phyloP scores from a whole-genome alignment of 2,113 vertebrate species.

The Notarius quadriscutis region DNA sequence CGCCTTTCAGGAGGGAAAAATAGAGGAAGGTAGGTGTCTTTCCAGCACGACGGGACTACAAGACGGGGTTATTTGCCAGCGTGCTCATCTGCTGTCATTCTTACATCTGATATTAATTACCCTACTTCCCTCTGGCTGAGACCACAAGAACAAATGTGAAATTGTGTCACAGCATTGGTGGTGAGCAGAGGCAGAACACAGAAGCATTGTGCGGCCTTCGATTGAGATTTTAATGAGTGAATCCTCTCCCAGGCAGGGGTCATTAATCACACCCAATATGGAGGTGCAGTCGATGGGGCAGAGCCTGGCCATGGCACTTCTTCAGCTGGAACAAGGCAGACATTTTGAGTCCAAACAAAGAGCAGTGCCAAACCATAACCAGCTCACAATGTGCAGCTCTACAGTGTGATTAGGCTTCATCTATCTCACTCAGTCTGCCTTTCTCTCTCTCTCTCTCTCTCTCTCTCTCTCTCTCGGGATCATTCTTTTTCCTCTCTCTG shows the following conservation, averaged over 20 bases:
- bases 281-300: conserved; percentile 41
- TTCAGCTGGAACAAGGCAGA: conserved; percentile 67
- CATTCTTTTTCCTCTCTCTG: neutral
- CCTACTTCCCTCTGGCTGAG: conserved; percentile 60
- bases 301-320: conserved; percentile 57
- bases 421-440: conserved; percentile 1
- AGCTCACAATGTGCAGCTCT: conserved; percentile 33
- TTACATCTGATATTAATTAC: conserved; percentile 46
- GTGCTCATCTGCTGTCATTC: conserved; percentile 15
- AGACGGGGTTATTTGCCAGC: conserved; percentile 9
- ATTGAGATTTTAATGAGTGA: conserved; percentile 60
- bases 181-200: conserved; percentile 30
- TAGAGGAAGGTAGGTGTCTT: conserved; percentile 16
- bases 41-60: conserved; percentile 19
- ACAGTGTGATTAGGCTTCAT: conserved; percentile 21
- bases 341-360: conserved; percentile 63
- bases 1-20: conserved; percentile 8
- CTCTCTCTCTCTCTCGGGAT: neutral
- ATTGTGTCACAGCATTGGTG: conserved; percentile 33
- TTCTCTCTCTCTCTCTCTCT: neutral
- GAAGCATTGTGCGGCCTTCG: conserved; percentile 47
- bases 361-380: conserved; percentile 54
- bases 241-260: conserved; percentile 58
- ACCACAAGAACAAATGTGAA: conserved; percentile 49
- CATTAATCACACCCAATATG: conserved; percentile 72